Percentiles rank a stretch among this genome's conserved stretches.
phyloP scores from a whole-genome alignment of 2,113 vertebrate species.

The Psittacula cyanocephala region DNA sequence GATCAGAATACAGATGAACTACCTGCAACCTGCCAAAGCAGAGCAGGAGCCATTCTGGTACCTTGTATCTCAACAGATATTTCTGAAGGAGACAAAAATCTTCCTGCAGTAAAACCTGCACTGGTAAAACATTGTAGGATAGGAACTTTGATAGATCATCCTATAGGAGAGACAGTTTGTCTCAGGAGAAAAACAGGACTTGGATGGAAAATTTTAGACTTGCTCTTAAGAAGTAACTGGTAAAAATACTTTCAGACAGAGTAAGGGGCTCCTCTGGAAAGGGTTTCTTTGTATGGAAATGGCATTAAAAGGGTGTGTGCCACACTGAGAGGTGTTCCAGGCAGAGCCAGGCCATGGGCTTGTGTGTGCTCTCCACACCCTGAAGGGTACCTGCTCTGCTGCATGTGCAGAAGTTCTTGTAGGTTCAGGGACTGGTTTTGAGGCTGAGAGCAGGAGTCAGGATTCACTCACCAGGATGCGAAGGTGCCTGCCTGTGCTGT shows the following conservation, averaged over 20 bases:
- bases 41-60: not conserved
- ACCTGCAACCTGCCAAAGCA: not conserved
- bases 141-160: not conserved
- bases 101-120: not conserved
- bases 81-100: not conserved
- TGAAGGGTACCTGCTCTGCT: not conserved
- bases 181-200: not conserved
- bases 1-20: not conserved
- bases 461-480: not conserved
- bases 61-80: not conserved
- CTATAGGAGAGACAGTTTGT: not conserved
- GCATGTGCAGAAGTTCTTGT: not conserved
- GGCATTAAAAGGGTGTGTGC: not conserved
- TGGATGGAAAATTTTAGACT: not conserved
- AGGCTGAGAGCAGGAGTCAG: not conserved
- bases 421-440: not conserved
- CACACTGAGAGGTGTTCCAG: not conserved
- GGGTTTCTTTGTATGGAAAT: not conserved
- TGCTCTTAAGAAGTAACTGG: not conserved
- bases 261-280: not conserved
- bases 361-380: not conserved
- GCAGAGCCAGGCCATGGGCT: not conserved
- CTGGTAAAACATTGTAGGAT: not conserved
- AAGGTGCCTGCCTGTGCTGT: not conserved
- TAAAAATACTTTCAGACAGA: not conserved